Evolutionary conservation across 2,797 vertebrate species (phyloP), one percentile per base, ranked within the genome.

Genomic region (Pseudochaenichthys georgianus): DNA sequence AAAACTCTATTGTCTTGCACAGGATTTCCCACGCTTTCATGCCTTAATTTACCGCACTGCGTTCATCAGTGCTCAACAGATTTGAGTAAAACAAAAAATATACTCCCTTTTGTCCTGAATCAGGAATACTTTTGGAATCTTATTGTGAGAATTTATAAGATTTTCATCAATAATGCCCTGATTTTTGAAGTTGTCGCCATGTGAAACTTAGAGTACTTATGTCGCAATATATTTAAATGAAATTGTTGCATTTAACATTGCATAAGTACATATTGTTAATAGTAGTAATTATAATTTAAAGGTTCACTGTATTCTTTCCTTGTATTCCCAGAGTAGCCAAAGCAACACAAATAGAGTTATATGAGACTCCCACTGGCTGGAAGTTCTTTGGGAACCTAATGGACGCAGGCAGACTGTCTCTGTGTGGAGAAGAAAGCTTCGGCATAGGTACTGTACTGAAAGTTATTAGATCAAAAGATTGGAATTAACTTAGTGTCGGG

Each of bases 361-460:
- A 98, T 23, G 98, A 99, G 93, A 99, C 98, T 62, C 97, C 98
- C 55, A 96, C 97, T 0, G 98, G 98, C 64, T 99, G 98, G 98
- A 98, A 96, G 91, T 99, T 97, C 94, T 99, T 99, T 90, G 97
- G 97, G 55, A 99, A 96, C 89, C 84, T 99, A 81, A 99, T 99
- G 98, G 98, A 99, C 71, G 97, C 97, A 9, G 97, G 96, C 88
- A 96, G 95, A 69, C 93, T 99, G 88, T 99, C 98, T 74, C 94
- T 99, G 75, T 99, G 97, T 77, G 98, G 98, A 76, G 98, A 99
- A 84, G 98, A 99, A 90, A 98, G 96, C 89, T 99, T 99, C 88
- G 98, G 97, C 64, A 98, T 97, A 79, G 98, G 98, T 95, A 80
- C 28, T 4, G 9, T 31, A 71, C 55, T 66, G 63, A 93, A 90